These are phyloP conservation scores for Lytechinus variegatus DNA, from an alignment of 35 echinoderm and acorn worm species.

Conservation along the genomic window DNA sequence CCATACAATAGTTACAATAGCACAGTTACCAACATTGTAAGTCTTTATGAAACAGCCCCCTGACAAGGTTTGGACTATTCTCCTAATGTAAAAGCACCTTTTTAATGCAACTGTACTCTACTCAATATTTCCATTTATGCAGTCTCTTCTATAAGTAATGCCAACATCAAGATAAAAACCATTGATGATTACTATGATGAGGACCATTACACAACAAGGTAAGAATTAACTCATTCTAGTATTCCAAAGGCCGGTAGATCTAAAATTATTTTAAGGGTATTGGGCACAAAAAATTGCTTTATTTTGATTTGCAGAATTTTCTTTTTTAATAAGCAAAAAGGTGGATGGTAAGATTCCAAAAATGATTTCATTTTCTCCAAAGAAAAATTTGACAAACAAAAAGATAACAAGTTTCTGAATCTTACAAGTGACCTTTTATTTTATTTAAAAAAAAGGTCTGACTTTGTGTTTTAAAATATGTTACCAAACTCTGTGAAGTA, in stretches of 20 bases:
- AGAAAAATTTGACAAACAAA: background rate
- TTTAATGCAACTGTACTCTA: background rate
- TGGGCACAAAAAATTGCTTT: too few species aligned
- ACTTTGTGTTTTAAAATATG: too few species aligned
- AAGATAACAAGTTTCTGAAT: too few species aligned
- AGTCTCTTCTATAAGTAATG: constrained; percentile 53
- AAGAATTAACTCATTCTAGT: background rate
- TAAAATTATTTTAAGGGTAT: too few species aligned
- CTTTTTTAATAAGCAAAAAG: background rate
- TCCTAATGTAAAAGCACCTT: too few species aligned
- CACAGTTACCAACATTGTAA: too few species aligned
- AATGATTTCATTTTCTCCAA: background rate
- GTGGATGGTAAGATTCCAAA: background rate
- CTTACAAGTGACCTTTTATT: too few species aligned
- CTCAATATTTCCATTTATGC: background rate
- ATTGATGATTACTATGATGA: constrained; percentile 78
- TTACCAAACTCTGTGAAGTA: too few species aligned
- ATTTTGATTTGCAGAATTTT: background rate
- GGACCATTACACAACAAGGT: constrained; percentile 70
- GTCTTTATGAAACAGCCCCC: too few species aligned
- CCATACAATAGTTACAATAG: too few species aligned
- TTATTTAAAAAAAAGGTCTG: too few species aligned
- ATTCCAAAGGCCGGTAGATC: background rate
- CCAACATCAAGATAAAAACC: constrained; percentile 59
- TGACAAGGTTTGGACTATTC: too few species aligned